Evolutionary conservation across 2,888 invertebrate genomes (phyloP).

Genomic region (Tetragonula carbonaria): DNA sequence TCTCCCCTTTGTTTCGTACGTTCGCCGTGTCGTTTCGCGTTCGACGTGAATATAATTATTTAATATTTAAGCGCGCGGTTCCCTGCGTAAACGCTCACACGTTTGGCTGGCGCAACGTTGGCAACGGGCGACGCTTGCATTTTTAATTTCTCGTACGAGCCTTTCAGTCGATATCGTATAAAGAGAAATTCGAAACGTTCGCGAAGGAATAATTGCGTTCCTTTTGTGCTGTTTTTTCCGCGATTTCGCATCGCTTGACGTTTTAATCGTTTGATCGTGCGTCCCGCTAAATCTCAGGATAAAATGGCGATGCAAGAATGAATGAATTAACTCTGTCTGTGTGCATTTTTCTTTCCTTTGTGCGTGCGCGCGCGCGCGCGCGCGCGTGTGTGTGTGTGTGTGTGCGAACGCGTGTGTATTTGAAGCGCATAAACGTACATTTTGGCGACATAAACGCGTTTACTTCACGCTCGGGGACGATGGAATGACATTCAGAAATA

Average conservation of each 20-base stretch:
- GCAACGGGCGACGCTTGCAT: not conserved
- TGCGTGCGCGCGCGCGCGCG: no score
- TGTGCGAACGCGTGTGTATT: no score
- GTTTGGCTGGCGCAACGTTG: not conserved
- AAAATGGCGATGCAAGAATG: not conserved
- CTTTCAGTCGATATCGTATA: constrained; percentile 7
- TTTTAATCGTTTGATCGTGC: not conserved
- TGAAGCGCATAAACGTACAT: not conserved
- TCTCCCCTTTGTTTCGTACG: not conserved
- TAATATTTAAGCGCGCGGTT: constrained; percentile 15
- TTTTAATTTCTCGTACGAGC: constrained; percentile 23
- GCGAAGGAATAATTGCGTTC: constrained; percentile 18
- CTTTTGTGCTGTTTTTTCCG: constrained; percentile 7
- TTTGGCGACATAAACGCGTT: not conserved
- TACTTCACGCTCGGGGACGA: not conserved
- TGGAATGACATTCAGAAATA: not conserved
- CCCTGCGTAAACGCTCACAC: not conserved
- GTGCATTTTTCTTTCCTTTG: not conserved
- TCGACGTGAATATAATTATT: constrained; percentile 34
- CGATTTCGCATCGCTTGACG: not conserved
- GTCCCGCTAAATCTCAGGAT: not conserved
- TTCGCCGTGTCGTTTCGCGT: not conserved
- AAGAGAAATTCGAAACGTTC: not conserved
- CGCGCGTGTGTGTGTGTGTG: no score
- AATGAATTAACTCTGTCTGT: not conserved